Conservation (phyloP, 2,797 vertebrate genomes). For the Microcaecilia unicolor region DNA sequence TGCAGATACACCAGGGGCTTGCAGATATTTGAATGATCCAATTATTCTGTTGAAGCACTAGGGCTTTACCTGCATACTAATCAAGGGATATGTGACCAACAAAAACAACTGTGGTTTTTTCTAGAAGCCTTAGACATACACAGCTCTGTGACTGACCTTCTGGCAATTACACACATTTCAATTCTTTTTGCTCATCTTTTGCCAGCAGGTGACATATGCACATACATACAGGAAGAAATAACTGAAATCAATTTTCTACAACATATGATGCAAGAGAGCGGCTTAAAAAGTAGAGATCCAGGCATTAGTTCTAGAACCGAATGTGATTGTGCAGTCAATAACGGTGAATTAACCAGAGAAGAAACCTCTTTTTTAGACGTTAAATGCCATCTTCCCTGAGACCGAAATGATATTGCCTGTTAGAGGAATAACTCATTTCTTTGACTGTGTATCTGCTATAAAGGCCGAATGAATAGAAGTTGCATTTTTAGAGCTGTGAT, state of each 20-base stretch:
- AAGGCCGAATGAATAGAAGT: not conserved
- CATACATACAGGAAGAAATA: slow-evolving; percentile 26
- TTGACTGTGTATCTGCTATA: not conserved
- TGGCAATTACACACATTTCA: slow-evolving; percentile 57
- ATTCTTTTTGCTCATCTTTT: slow-evolving; percentile 61
- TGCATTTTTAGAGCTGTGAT: too few relatives aligned
- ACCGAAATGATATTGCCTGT: not conserved
- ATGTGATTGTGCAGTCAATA: slow-evolving; percentile 17
- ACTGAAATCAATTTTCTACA: slow-evolving; percentile 25
- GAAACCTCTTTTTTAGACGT: slow-evolving; percentile 14
- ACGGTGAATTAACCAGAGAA: slow-evolving; percentile 8
- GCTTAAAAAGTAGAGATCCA: not conserved
- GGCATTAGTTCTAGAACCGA: slow-evolving; percentile 10
- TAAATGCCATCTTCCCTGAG: slow-evolving; percentile 1
- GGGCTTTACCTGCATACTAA: slow-evolving; percentile 65
- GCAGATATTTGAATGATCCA: slow-evolving; percentile 66
- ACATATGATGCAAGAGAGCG: not conserved
- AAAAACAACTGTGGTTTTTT: slow-evolving; percentile 43
- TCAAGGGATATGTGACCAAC: slow-evolving; percentile 36
- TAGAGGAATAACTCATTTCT: not conserved
- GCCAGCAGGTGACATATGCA: slow-evolving; percentile 55
- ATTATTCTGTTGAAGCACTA: slow-evolving; percentile 62
- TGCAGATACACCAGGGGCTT: slow-evolving; percentile 64
- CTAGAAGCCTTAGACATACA: slow-evolving; percentile 38
- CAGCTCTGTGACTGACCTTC: slow-evolving; percentile 47